These are phyloP conservation scores for Laupala kohalensis DNA, from an alignment of 1,140 invertebrate species.

Conservation along the genomic window DNA sequence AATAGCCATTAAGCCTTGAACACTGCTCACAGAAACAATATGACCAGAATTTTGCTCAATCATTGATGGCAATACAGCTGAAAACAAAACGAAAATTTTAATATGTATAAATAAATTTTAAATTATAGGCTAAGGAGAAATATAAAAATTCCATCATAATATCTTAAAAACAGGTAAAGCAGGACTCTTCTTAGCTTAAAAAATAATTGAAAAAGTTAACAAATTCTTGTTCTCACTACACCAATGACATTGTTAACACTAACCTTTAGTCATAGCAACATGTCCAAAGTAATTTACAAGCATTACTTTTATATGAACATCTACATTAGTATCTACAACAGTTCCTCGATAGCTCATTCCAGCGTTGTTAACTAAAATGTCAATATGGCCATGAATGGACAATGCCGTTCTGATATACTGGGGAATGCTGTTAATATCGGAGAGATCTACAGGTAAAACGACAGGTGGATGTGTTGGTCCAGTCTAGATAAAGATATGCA, in stretches of 20 bases:
- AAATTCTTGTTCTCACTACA: no score
- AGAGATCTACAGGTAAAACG: conserved; percentile 63
- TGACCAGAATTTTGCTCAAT: conserved; percentile 60
- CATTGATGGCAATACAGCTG: conserved; percentile 74
- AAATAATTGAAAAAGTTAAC: no score
- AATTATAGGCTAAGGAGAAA: conserved; percentile 2
- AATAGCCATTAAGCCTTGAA: conserved; percentile 83
- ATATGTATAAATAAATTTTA: background rate
- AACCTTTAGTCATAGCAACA: conserved; percentile 83
- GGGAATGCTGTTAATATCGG: conserved; percentile 50
- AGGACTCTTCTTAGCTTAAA: no score
- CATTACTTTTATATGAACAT: conserved; percentile 84
- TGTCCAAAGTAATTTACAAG: conserved; percentile 88
- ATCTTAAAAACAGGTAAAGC: no score
- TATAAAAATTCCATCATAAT: background rate
- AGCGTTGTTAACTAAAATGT: conserved; percentile 88
- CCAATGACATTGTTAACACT: conserved; percentile 12
- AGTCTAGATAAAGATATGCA: conserved; percentile 31
- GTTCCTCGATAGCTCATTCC: conserved; percentile 74
- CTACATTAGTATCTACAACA: conserved; percentile 59
- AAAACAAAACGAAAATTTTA: conserved; percentile 16
- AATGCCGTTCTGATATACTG: conserved; percentile 49
- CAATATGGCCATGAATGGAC: conserved; percentile 56
- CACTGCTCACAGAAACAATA: conserved; percentile 81
- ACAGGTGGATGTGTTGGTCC: conserved; percentile 53